A percentile compares a stretch with the other conserved stretches of the same genome.
phyloP scores from a whole-genome alignment of 2,797 vertebrate genomes.

The Enteromius thamalakanensis region DNA sequence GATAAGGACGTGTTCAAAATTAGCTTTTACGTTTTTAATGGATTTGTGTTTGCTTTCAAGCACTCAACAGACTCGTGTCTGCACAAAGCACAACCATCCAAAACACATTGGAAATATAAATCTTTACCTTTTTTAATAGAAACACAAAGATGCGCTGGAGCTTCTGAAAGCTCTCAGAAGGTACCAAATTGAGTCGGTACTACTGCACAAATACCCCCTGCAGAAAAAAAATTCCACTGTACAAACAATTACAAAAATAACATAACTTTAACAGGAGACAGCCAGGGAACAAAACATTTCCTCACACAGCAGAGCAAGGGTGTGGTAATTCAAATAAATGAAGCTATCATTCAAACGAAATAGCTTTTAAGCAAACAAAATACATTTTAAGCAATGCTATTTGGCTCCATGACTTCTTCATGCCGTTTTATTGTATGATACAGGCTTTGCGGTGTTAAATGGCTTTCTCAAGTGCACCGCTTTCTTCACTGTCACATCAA shows the following conservation, averaged over 20 bases:
- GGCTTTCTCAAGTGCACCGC: slow-evolving; percentile 13
- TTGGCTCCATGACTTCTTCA: not conserved
- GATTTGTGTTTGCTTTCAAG: not conserved
- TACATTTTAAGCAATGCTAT: not conserved
- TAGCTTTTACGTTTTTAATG: not conserved
- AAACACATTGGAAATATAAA: not conserved
- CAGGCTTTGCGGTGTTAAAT: slow-evolving; percentile 11
- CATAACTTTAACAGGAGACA: slow-evolving; percentile 10
- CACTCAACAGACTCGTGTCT: not conserved
- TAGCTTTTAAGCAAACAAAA: too few relatives aligned
- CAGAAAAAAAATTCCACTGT: not conserved
- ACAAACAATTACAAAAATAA: not conserved
- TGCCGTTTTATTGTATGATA: not conserved
- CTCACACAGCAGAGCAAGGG: not conserved
- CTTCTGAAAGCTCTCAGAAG: not conserved
- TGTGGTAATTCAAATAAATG: slow-evolving; percentile 7
- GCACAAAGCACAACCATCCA: not conserved
- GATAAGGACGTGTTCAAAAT: not conserved
- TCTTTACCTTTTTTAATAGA: not conserved
- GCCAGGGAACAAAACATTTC: not conserved
- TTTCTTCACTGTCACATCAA: slow-evolving; percentile 50
- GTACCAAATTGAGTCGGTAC: not conserved
- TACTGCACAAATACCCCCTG: not conserved
- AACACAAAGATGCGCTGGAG: not conserved
- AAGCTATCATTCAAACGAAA: slow-evolving; percentile 2